Evolutionary conservation across 2,888 invertebrate genomes (phyloP), one percentile per base, ranked within the genome.

Genomic region (Phyllotreta cruciferae): DNA sequence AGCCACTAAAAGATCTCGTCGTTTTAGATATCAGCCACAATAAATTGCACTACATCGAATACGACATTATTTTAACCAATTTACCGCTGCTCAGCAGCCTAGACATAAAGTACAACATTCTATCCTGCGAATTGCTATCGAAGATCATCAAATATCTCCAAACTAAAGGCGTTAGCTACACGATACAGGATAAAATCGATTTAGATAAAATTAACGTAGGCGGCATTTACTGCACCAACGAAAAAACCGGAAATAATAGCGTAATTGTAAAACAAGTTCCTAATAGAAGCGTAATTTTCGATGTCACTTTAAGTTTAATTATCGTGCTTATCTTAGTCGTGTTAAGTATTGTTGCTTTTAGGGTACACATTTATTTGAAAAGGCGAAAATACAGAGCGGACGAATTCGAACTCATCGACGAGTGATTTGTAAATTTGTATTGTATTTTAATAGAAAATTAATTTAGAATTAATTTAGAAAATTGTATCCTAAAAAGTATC

Each of bases 201-300:
- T 75, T 73, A 13, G 75, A 76, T 14, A 71, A 72, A 57, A 76
- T 80, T 61, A 81, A 81, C 65, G 76, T 81, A 6, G 79, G 74
- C 6, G 80, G 80, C 4, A 79, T 81, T 67, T 75, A 76, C 60
- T 81, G 80, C 61, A 71, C 42, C 9, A 60, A 49, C 6, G 64
- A 69, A 45, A 50, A 63, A 5, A 56, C 10, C 34, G 35, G 1
- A 3, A 36, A 49, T 49, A 38, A 38, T 34, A 50, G 41, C 35
- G 41, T 11, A 36, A n/a, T 55, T 14, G 38, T 34, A 10, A n/a
- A n/a, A 11, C 37, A 9, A 9, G 9, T 11, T 7, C 35, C 41
- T 38, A 39, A 60, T 24, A 60, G 49, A 6, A 53, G 11, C 42
- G 34, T 52, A 34, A 42, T 71, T 62, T 50, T 69, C 14, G 58